Evolutionary conservation across 1,140 invertebrate species (phyloP).

Genomic region (Triops cancriformis): DNA sequence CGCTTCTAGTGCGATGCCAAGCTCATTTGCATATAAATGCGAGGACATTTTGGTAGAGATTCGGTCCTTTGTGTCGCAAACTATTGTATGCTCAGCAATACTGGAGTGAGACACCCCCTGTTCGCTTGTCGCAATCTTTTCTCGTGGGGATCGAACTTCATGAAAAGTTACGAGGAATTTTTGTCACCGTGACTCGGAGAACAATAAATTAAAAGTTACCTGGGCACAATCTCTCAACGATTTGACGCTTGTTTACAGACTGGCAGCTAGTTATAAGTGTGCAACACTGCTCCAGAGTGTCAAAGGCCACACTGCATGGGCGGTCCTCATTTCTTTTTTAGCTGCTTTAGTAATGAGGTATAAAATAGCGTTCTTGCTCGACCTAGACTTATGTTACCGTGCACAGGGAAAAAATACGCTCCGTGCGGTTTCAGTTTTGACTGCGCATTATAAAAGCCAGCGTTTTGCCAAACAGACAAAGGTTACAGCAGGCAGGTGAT

Average conservation of each 20-base stretch:
- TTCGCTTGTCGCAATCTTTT: too few species aligned
- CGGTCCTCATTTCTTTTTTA: neutral
- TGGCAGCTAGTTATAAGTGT: neutral
- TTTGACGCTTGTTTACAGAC: neutral
- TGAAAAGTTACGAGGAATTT: neutral
- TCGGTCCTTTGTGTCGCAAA: neutral
- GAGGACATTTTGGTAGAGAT: neutral
- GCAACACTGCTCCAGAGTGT: neutral
- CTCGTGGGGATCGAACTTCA: too few species aligned
- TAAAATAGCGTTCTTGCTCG: too few species aligned
- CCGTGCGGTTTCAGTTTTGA: neutral
- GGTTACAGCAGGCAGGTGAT: neutral
- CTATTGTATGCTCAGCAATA: neutral
- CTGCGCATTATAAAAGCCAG: neutral
- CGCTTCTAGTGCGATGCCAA: neutral
- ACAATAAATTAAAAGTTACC: neutral
- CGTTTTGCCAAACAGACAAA: neutral
- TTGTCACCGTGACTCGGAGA: neutral
- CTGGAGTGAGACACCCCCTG: too few species aligned
- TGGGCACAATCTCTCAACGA: neutral
- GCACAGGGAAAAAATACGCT: neutral
- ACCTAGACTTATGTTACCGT: too few species aligned
- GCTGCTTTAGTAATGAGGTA: too few species aligned
- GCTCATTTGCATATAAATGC: constrained; percentile 6
- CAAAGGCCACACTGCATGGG: neutral